These are phyloP conservation scores for Tipula helvola DNA, from an alignment of 2,888 invertebrate genomes.

Conservation along the genomic window DNA sequence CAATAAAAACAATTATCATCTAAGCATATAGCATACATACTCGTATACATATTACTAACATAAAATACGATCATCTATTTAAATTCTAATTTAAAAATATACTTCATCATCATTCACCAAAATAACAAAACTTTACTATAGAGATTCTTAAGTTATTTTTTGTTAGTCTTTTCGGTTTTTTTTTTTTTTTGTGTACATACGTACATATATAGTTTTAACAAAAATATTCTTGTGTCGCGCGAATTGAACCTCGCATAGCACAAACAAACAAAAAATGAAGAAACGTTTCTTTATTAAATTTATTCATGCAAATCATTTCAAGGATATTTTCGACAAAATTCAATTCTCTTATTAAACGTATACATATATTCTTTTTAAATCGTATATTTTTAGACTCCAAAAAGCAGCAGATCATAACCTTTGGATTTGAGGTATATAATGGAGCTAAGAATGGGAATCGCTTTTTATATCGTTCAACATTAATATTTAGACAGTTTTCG, in stretches of 20 bases:
- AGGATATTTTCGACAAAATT: neutral
- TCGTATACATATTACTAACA: neutral
- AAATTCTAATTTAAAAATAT: neutral
- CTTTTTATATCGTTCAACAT: neutral
- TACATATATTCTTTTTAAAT: neutral
- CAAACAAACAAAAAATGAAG: neutral
- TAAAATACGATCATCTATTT: neutral
- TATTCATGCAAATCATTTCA: neutral
- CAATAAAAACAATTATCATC: neutral
- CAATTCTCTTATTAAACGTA: neutral
- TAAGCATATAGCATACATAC: too few species aligned
- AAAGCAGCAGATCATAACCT: neutral
- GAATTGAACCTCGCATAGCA: neutral
- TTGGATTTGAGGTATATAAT: neutral
- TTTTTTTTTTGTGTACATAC: too few species aligned
- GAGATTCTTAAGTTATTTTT: neutral
- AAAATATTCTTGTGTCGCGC: neutral
- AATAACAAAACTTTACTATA: neutral
- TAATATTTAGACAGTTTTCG: neutral
- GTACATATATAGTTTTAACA: neutral
- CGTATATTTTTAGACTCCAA: neutral
- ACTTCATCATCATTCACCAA: neutral
- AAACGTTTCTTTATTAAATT: neutral
- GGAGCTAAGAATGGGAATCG: neutral
- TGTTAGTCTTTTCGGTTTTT: neutral